Evolutionary conservation across 2,797 vertebrate species (phyloP).

Genomic region (Xiphorhynchus erythropygius): DNA sequence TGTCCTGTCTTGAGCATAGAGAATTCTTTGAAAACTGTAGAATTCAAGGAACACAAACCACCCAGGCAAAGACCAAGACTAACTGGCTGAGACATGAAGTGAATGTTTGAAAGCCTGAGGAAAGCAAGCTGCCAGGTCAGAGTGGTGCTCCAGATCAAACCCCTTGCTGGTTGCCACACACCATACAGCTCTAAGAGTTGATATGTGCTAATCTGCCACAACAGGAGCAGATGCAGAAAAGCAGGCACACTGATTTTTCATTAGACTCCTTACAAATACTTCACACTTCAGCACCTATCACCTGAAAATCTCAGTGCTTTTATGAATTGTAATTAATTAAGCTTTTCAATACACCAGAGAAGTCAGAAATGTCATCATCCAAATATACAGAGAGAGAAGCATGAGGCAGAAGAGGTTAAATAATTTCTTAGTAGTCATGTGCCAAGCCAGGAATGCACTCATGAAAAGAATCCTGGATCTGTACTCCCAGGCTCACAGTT

Average conservation of each 20-base stretch:
- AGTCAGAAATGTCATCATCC: constrained; percentile 32
- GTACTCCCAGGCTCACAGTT: neutral
- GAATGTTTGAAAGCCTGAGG: neutral
- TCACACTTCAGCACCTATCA: constrained; percentile 60
- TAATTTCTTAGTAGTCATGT: constrained; percentile 10
- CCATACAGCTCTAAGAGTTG: neutral
- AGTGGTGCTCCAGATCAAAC: neutral
- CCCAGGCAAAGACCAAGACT: neutral
- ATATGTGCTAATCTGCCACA: neutral
- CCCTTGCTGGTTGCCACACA: neutral
- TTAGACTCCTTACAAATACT: constrained; percentile 29
- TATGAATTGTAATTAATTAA: constrained; percentile 65
- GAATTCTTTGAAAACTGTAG: neutral
- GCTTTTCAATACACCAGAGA: constrained; percentile 36
- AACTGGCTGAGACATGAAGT: neutral
- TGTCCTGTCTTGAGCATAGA: neutral
- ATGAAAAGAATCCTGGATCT: constrained; percentile 1
- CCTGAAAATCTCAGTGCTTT: constrained; percentile 44
- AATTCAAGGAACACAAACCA: constrained; percentile 9
- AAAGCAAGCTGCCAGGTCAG: neutral
- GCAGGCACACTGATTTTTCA: neutral
- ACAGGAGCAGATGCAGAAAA: neutral
- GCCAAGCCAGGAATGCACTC: neutral
- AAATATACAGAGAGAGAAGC: constrained; percentile 26
- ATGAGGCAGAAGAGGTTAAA: constrained; percentile 29